Evolutionary conservation across 2,888 invertebrate genomes (phyloP), one percentile per base, ranked within the genome.

Genomic region (Calameuta pallipes): DNA sequence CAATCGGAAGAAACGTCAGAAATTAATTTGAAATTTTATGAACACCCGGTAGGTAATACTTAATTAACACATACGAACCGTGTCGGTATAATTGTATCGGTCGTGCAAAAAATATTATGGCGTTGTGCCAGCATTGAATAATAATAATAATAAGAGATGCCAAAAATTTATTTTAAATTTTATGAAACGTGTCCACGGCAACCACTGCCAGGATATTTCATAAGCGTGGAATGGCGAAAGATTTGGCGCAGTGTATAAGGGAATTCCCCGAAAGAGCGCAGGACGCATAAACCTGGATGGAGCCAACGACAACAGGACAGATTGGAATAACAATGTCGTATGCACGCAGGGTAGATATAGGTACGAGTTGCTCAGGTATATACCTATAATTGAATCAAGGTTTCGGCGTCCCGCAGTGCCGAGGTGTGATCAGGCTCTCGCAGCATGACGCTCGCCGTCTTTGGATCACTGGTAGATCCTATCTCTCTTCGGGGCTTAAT

Each of bases 371-470:
- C 11, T 31, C 71, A 34, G 71, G 71, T 71, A 33, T 56, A 56
- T 71, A 71, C 71, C 83, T 86, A 86, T 89, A 88, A 89, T 89
- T 89, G 87, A 89, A 89, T 89, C 87, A 87, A 86, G 85, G 83
- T 83, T 85, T 82, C 84, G 89, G 84, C 85, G 84, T 87, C 89
- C 89, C 82, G 87, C 84, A 77, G 88, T 80, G 88, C 82, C 82
- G 85, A 89, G 89, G 89, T 89, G 89, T 89, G 89, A 89, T 88
- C 89, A 83, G 84, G 85, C 85, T 85, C 85, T 85, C 89, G 79
- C 89, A 89, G 89, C 89, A 84, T 88, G 89, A 88, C 83, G 84
- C 83, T 83, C 80, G 73, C 75, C 68, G 76, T 74, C 56, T 73
- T 23, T 34, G 74, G 74, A 74, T 74, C 74, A 36, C 37, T 34